phyloP scores from a whole-genome alignment of 2,113 vertebrate species.

The Dromiciops gliroides region DNA sequence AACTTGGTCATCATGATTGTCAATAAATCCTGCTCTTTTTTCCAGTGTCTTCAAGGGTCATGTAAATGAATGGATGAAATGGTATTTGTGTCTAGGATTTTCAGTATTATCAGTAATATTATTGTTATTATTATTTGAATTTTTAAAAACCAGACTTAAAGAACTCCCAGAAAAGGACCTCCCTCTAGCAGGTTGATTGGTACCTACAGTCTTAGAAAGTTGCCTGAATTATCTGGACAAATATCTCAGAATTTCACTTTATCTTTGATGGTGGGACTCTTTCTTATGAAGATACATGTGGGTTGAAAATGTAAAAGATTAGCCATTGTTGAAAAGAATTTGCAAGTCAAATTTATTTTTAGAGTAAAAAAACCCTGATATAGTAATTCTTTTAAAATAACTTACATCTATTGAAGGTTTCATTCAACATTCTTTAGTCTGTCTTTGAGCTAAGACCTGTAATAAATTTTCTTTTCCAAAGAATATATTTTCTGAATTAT shows the following conservation, averaged over 20 bases:
- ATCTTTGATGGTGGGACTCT: background rate
- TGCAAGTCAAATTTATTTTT: background rate
- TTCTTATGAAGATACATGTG: background rate
- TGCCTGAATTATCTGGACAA: slow-evolving; percentile 1
- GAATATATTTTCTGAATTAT: slow-evolving; percentile 26
- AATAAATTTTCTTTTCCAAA: background rate
- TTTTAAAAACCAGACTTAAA: background rate
- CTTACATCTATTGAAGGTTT: slow-evolving; percentile 10
- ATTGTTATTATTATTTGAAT: background rate
- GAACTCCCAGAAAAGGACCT: background rate
- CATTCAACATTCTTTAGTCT: background rate
- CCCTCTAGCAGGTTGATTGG: background rate
- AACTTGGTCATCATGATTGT: background rate
- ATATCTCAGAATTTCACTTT: slow-evolving; percentile 39
- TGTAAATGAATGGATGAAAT: background rate
- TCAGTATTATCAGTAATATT: slow-evolving; percentile 2
- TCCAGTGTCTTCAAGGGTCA: background rate
- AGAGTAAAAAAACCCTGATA: background rate
- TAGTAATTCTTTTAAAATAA: background rate
- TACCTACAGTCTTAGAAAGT: background rate
- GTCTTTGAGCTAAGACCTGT: background rate
- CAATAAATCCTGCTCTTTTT: slow-evolving; percentile 2
- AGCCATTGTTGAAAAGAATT: background rate
- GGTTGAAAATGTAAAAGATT: background rate
- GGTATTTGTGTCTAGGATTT: slow-evolving; percentile 33